Evolutionary conservation across 2,113 vertebrate genomes (phyloP).

Genomic region (Ivindomyrus marchei): DNA sequence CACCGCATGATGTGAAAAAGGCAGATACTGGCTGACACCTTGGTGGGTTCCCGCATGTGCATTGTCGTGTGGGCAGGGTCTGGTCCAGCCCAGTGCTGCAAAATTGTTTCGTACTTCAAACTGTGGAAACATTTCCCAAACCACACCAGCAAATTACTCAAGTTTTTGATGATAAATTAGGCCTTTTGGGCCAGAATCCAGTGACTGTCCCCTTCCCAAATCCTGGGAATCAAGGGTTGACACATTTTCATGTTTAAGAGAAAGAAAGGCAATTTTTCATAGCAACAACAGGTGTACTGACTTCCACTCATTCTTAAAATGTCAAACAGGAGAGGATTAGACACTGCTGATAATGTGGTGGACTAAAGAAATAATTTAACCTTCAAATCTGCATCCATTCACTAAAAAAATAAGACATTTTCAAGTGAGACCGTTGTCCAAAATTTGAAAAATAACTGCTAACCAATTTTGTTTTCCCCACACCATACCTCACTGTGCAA

Average conservation of each 20-base stretch:
- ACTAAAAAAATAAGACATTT: constrained; percentile 3
- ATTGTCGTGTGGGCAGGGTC: neutral
- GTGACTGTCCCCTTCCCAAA: neutral
- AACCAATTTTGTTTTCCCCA: neutral
- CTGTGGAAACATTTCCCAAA: neutral
- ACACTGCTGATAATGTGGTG: neutral
- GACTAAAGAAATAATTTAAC: neutral
- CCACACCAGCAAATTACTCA: neutral
- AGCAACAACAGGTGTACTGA: neutral
- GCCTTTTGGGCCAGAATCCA: neutral
- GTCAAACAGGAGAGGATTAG: neutral
- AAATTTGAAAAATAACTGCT: neutral
- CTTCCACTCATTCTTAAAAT: neutral
- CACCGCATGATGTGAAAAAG: neutral
- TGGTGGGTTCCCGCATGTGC: neutral
- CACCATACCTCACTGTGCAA: neutral
- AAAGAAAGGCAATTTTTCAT: neutral
- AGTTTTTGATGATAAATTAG: neutral
- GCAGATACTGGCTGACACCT: neutral
- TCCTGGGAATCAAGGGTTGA: neutral
- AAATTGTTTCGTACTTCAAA: neutral
- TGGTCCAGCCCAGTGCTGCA: neutral
- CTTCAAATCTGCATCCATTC: neutral
- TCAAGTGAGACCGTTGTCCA: neutral
- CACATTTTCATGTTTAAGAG: neutral